These are phyloP conservation scores for Eubasilissa splendida DNA, from an alignment of 2,888 invertebrate genomes.

Conservation along the genomic window DNA sequence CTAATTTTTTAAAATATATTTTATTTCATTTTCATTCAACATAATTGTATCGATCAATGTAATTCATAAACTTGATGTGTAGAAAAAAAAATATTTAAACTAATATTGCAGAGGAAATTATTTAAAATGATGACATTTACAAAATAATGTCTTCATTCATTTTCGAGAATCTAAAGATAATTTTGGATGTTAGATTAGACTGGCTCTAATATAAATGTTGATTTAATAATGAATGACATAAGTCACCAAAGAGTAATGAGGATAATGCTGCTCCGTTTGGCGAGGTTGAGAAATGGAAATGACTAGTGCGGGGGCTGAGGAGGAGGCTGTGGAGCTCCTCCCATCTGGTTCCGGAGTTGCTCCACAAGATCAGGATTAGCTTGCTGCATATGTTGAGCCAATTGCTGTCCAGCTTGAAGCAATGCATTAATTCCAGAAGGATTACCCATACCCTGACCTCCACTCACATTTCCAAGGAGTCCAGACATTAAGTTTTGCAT, in stretches of 20 bases:
- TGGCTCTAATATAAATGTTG: background rate
- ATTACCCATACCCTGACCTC: slow-evolving; percentile 59
- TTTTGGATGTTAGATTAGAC: background rate
- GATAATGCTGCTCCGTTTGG: background rate
- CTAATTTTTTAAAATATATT: no score
- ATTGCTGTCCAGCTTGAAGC: slow-evolving; percentile 81
- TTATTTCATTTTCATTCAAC: no score
- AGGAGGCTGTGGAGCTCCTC: slow-evolving; percentile 55
- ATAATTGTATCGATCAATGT: no score
- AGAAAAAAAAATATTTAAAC: no score
- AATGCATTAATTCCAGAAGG: slow-evolving; percentile 65
- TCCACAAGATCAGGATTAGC: slow-evolving; percentile 89
- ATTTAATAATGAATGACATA: background rate
- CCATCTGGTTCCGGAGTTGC: slow-evolving; percentile 78
- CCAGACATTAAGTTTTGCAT: slow-evolving; percentile 84
- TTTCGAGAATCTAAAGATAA: no score
- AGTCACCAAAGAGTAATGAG: background rate
- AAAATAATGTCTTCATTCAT: no score
- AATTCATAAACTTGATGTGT: no score
- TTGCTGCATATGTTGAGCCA: slow-evolving; percentile 87
- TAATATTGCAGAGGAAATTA: no score
- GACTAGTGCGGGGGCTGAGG: slow-evolving; percentile 49
- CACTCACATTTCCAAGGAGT: slow-evolving; percentile 71
- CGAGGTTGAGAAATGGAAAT: background rate
- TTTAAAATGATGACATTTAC: no score